Percentiles rank a stretch among this genome's conserved stretches.
Conservation (phyloP, 2,113 vertebrate species). For the Eurystomus gularis region DNA sequence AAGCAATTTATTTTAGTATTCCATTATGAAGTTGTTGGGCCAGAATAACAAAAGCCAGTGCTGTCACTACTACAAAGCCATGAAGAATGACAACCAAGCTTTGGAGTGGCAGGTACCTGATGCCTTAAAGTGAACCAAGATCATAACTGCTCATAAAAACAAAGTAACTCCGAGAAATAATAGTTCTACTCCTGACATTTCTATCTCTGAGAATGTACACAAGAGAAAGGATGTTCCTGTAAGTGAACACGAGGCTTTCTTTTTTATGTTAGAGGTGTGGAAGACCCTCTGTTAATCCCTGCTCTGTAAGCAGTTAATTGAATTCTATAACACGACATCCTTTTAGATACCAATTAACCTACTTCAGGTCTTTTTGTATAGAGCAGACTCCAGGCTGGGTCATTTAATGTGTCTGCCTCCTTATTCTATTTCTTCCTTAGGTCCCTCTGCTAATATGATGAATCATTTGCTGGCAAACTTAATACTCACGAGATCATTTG, state of each 20-base stretch:
- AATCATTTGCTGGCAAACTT: background rate
- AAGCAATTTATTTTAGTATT: background rate
- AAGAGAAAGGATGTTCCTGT: background rate
- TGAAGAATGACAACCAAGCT: background rate
- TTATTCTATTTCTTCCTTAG: background rate
- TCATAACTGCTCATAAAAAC: background rate
- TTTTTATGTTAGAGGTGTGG: background rate
- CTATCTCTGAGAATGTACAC: background rate
- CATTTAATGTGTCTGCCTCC: background rate
- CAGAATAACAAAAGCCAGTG: background rate
- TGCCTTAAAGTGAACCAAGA: background rate
- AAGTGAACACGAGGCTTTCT: too few relatives aligned
- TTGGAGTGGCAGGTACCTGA: background rate
- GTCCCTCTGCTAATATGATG: background rate
- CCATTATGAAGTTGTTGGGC: background rate
- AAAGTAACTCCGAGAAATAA: background rate
- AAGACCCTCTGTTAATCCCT: background rate
- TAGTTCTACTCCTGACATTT: background rate
- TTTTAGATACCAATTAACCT: conserved; percentile 34
- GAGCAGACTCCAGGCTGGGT: background rate
- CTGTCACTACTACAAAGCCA: background rate
- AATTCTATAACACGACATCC: background rate
- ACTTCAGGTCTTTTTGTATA: background rate
- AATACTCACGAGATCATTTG: background rate
- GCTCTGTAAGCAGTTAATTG: background rate